Evolutionary conservation across 1,140 invertebrate genomes (phyloP), one percentile per base, ranked within the genome.

Genomic region (Drosophila oshimai): DNA sequence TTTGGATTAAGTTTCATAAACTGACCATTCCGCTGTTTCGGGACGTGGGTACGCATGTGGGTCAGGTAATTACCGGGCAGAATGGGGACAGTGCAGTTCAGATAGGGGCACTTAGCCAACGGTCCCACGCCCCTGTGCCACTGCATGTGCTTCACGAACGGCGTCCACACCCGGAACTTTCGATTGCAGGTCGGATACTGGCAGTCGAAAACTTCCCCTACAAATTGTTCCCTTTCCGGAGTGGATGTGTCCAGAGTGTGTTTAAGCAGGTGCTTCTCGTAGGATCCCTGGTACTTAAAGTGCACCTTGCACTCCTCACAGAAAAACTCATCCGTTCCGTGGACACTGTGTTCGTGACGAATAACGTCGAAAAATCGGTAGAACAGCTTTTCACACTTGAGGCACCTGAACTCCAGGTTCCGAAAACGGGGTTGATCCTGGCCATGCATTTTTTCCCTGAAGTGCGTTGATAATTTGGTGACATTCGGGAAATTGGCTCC

Each of bases 361-460:
- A 58, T 28, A 6, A 18, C 24, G 3, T 58, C 55, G 17, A 53
- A 54, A 4, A 37, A 58, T 0, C 50, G n/a, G 4, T 2, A 4
- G 6, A 58, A 57, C 7, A 12, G 2, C 24, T 36, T 10, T 2
- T n/a, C 15, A 17, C 55, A 58, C 3, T 9, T n/a, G 1, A 58
- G 33, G 33, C 55, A 58, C 6, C 18, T 22, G 17, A 55, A 58
- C 13, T 55, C 49, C 4, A 58, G 24, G 3, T 58, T 49, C 7
- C 22, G 17, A 17, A 33, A 24, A 7, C 20, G 13, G 17, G 7
- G 12, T 6, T 47, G 51, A 7, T n/a, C 3, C 39, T 29, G 7
- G 24, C 26, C 6, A n/a, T n/a, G n/a, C n/a, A n/a, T n/a, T n/a
- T n/a, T n/a, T n/a, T n/a, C n/a, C n/a, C n/a, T 4, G 1, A 26